Evolutionary conservation across 2,797 vertebrate species (phyloP), one percentile per base, ranked within the genome.

Genomic region (Gila robusta): DNA sequence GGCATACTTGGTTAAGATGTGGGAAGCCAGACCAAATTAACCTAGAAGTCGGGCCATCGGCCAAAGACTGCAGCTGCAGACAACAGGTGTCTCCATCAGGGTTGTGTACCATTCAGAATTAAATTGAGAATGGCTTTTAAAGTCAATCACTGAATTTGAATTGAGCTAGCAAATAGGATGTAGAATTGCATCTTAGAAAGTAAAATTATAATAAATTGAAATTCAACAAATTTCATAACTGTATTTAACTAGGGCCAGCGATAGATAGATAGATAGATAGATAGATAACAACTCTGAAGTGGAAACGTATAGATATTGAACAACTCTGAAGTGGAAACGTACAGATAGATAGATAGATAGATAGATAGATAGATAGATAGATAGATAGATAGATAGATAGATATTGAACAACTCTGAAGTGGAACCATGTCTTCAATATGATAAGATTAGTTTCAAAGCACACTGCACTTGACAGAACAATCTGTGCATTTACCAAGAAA

Each of bases 11-110:
- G 66, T 82, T 82, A 69, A 82, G 71, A 52, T 44, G 72, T 76
- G 37, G 12, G 26, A 82, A 69, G 62, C 54, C 76, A 87, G 82
- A 72, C 79, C 86, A 89, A 74, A 77, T 81, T 86, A 81, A 85
- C 72, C 76, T 52, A 79, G 49, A 78, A 83, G 81, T 62, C 26
- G 66, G 74, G 72, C 82, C 78, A 35, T 62, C 39, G 44, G 79
- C 85, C 79, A 86, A 86, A 86, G 52, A 44, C 32, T 86, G 56
- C 66, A 81, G 59, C n/a, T 82, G 79, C 39, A 85, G 41, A 73
- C 23, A 21, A 81, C 56, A 64, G 37, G 77, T 79, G 77, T 64
- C 39, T 79, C 37, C 37, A 28, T 79, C 37, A 64, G 37, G 37
- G 56, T 28, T 44, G 35, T 78, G 52, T 14, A 26, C 37, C 56